Evolutionary conservation across 2,888 invertebrate genomes (phyloP).

Genomic region (Harpalus rufipes): DNA sequence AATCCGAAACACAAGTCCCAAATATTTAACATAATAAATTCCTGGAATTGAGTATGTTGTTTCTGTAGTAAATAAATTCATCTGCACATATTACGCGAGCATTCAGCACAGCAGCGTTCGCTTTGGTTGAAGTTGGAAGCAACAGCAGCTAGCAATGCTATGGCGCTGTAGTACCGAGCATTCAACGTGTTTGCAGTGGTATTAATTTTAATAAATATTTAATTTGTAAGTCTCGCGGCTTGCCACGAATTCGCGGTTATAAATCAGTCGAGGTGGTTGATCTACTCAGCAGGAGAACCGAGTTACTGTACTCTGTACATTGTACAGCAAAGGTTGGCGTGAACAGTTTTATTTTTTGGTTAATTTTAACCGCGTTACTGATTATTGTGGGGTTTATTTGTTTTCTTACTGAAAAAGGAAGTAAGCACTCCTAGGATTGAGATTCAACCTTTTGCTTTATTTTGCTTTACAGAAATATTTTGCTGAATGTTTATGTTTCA

Average conservation of each 20-base stretch:
- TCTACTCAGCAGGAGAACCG: constrained; percentile 27
- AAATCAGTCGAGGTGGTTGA: constrained; percentile 48
- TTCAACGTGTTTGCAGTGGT: constrained; percentile 47
- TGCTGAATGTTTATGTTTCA: not conserved
- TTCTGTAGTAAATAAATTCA: constrained; percentile 24
- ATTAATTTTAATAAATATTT: constrained; percentile 61
- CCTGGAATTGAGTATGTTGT: constrained; percentile 21
- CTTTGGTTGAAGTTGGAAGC: not conserved
- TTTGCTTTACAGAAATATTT: not conserved
- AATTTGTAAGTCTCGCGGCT: constrained; percentile 43
- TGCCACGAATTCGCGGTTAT: constrained; percentile 44
- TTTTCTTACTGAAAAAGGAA: not conserved
- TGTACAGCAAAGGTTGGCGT: constrained; percentile 17
- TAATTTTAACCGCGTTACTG: constrained; percentile 49
- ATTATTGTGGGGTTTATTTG: constrained; percentile 36
- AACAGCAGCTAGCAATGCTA: not conserved
- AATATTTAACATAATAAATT: constrained; percentile 36
- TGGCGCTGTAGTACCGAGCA: not conserved
- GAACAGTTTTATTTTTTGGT: constrained; percentile 46
- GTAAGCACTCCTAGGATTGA: not conserved
- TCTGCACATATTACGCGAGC: constrained; percentile 24
- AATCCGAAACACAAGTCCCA: not conserved
- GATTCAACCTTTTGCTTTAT: not conserved
- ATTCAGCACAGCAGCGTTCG: not conserved
- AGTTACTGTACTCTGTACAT: constrained; percentile 14